phyloP scores from a whole-genome alignment of 1,140 invertebrate species.

The Aphis craccivora region DNA sequence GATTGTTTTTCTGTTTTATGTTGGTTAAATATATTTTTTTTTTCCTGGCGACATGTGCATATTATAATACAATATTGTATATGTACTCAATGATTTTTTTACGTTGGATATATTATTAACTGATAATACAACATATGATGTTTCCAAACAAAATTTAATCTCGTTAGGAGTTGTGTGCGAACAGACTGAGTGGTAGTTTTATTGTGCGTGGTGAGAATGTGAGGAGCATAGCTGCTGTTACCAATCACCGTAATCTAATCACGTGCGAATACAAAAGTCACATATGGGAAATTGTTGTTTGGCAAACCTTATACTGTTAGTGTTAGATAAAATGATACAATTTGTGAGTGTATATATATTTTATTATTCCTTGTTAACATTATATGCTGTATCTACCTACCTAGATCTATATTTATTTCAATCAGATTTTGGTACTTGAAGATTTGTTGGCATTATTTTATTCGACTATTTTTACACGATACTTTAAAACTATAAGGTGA shows the following conservation, averaged over 20 bases:
- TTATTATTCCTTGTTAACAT: conserved; percentile 1
- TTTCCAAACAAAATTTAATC: conserved; percentile 43
- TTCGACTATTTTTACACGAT: background rate
- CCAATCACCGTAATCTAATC: conserved; percentile 55
- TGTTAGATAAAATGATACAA: conserved; percentile 26
- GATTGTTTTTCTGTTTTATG: background rate
- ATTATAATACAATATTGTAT: background rate
- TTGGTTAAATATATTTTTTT: background rate
- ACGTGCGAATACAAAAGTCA: conserved; percentile 46
- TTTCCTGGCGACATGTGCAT: background rate
- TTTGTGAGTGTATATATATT: background rate
- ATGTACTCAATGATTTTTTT: conserved; percentile 6
- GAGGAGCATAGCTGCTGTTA: conserved; percentile 29
- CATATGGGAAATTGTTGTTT: conserved; percentile 51
- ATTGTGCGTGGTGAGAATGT: conserved; percentile 39
- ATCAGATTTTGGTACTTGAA: conserved; percentile 15
- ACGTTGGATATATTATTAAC: conserved; percentile 22
- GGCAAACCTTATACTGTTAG: conserved; percentile 45
- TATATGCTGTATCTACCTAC: background rate
- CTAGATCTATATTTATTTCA: conserved; percentile 10
- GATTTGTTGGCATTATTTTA: conserved; percentile 7
- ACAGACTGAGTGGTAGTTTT: conserved; percentile 47
- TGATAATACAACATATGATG: background rate
- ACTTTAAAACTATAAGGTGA: background rate
- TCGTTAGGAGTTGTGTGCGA: conserved; percentile 49